Evolutionary conservation across 2,113 vertebrate species (phyloP).

Genomic region (Neolamprologus cancellatus): DNA sequence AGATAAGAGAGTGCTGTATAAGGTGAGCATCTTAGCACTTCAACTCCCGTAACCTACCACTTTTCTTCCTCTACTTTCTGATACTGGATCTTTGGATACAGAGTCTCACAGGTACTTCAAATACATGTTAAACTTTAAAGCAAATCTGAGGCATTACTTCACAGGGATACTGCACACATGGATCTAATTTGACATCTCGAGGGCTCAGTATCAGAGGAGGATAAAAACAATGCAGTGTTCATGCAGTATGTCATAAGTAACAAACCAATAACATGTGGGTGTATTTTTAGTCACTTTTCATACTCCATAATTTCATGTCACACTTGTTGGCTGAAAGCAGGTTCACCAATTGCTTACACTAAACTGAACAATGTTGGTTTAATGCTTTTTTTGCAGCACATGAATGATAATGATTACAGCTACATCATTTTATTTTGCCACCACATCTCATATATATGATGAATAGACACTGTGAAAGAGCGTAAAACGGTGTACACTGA

Average conservation of each 20-base stretch:
- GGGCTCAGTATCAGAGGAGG: neutral
- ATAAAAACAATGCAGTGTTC: conserved; percentile 2
- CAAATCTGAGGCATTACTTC: neutral
- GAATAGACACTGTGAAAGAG: neutral
- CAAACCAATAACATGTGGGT: conserved; percentile 9
- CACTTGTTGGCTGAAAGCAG: neutral
- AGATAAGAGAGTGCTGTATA: neutral
- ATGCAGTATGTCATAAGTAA: neutral
- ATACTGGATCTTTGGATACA: neutral
- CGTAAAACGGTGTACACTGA: neutral
- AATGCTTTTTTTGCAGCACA: neutral
- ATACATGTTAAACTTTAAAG: neutral
- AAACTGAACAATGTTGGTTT: neutral
- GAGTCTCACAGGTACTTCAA: neutral
- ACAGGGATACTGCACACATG: neutral
- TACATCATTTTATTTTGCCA: neutral
- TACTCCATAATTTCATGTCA: neutral
- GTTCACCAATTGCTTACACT: neutral
- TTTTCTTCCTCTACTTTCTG: neutral
- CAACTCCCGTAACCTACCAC: neutral
- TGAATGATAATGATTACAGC: neutral
- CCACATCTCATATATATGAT: neutral
- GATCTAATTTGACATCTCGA: conserved; percentile 15
- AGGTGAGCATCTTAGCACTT: neutral
- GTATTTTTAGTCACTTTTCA: conserved; percentile 26